Conservation (phyloP, 2,113 vertebrate genomes). For the Perccottus glenii region DNA sequence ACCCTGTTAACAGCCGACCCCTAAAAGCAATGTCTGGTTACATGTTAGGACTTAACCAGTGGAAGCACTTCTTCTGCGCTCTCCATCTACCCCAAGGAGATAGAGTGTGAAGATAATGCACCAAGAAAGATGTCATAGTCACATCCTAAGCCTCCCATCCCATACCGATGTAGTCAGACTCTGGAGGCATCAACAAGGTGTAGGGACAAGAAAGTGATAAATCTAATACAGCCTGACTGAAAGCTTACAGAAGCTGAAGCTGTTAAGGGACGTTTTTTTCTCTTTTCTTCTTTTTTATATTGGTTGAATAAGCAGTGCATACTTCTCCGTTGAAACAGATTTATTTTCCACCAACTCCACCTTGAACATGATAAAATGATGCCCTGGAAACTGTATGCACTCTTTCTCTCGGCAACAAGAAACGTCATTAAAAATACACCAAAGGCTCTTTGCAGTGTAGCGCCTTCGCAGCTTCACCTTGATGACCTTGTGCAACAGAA, state of each 20-base stretch:
- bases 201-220: constrained; percentile 77
- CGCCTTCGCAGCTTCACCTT: constrained; percentile 27
- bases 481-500: constrained; percentile 56
- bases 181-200: constrained; percentile 77
- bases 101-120: constrained; percentile 82
- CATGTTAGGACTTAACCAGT: constrained; percentile 74
- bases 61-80: constrained; percentile 71
- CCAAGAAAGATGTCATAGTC: constrained; percentile 81
- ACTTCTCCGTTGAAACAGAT: constrained; percentile 12
- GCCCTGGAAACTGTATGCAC: constrained; percentile 1
- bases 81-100: constrained; percentile 78
- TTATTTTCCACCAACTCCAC: constrained; percentile 12
- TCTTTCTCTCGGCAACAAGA: constrained; percentile 6
- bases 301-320: constrained; percentile 34
- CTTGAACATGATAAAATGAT: constrained; percentile 25
- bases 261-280: constrained; percentile 40
- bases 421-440: constrained; percentile 50
- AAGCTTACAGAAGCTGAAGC: constrained; percentile 63
- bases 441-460: not conserved
- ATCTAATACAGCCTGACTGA: constrained; percentile 74
- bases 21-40: constrained; percentile 83
- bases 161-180: constrained; percentile 59
- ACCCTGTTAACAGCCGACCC: constrained; percentile 75
- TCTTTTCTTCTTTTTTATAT: constrained; percentile 38
- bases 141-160: constrained; percentile 66